Conservation (phyloP, 2,113 vertebrate genomes). For the Tympanuchus pallidicinctus region DNA sequence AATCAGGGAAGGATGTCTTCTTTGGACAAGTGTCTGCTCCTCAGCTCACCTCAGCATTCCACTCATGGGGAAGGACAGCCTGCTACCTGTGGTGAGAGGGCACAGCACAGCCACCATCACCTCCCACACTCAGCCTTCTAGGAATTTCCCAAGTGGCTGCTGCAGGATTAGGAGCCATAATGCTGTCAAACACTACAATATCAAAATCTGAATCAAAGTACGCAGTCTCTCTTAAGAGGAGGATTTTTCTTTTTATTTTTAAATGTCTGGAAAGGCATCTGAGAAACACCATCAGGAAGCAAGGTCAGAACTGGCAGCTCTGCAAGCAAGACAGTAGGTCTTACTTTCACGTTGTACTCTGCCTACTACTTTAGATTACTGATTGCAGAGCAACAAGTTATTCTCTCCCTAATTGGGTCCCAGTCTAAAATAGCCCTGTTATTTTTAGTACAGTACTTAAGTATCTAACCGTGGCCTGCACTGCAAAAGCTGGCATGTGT, state of each 20-base stretch:
- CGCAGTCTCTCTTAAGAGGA: background rate
- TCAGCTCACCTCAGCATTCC: background rate
- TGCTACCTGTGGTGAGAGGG: background rate
- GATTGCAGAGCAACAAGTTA: conserved; percentile 64
- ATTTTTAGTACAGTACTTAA: conserved; percentile 78
- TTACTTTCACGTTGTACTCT: background rate
- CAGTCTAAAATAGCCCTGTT: conserved; percentile 70
- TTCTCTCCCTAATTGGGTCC: conserved; percentile 67
- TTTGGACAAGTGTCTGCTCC: background rate
- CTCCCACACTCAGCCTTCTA: conserved; percentile 47
- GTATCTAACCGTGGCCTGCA: conserved; percentile 69
- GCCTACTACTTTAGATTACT: conserved; percentile 54
- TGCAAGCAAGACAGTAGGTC: background rate
- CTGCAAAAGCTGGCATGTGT: conserved; percentile 41
- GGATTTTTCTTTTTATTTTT: background rate
- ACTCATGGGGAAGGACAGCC: fast-evolving
- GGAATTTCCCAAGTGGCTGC: conserved; percentile 36
- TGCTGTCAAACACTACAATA: conserved; percentile 27
- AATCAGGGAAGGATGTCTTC: background rate
- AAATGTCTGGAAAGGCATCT: background rate
- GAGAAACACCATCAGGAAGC: background rate
- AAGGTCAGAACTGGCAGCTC: background rate
- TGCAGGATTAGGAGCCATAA: conserved; percentile 20
- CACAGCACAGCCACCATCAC: fast-evolving
- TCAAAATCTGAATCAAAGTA: background rate